Evolutionary conservation across 2,797 vertebrate genomes (phyloP).

Genomic region (Ciconia nigra): DNA sequence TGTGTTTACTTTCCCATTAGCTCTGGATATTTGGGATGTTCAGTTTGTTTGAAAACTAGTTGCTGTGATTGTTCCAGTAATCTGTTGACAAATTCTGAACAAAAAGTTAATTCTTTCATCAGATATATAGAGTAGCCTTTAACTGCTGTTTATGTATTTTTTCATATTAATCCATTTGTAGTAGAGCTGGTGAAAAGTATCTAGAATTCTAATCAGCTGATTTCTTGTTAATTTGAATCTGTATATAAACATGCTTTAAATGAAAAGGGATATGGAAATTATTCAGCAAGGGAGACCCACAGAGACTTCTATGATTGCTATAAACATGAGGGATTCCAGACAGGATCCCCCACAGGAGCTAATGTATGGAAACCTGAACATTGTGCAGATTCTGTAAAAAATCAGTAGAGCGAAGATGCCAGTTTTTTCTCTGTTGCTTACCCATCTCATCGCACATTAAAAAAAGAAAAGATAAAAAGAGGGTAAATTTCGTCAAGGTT

Average conservation of each 20-base stretch:
- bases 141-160: not conserved
- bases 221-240: not conserved
- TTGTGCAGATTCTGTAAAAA: not conserved
- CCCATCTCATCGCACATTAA: not conserved
- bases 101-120: not conserved
- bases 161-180: not conserved
- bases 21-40: not conserved
- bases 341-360: not conserved
- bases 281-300: not conserved
- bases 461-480: not conserved
- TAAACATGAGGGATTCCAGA: constrained; percentile 3
- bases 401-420: not conserved
- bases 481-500: not conserved
- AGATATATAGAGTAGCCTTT: not conserved
- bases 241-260: not conserved
- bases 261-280: not conserved
- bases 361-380: not conserved
- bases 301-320: not conserved
- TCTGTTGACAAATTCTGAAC: not conserved
- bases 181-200: not conserved
- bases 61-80: not conserved
- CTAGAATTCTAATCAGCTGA: not conserved
- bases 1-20: not conserved
- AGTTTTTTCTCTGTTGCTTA: not conserved
- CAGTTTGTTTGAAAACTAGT: not conserved